phyloP scores from a whole-genome alignment of 2,888 invertebrate species.

The Allacma fusca region DNA sequence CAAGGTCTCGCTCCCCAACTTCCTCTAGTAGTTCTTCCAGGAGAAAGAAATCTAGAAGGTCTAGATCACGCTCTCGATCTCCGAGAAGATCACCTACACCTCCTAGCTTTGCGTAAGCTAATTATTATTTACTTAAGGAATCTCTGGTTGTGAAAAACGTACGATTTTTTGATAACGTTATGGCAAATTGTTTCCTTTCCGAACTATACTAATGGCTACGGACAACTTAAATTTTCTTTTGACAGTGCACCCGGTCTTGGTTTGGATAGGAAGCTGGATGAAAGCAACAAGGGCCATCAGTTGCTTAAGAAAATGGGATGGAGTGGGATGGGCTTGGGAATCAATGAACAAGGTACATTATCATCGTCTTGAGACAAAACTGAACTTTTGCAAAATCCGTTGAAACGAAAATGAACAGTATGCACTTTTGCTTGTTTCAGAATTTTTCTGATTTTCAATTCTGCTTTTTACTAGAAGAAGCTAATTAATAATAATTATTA shows the following conservation, averaged over 20 bases:
- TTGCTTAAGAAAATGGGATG: conserved; percentile 98
- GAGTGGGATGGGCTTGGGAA: conserved; percentile 93
- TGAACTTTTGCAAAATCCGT: too few species aligned
- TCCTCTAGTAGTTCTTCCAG: conserved; percentile 16
- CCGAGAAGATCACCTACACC: conserved; percentile 65
- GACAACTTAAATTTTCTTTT: too few species aligned
- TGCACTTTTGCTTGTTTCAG: too few species aligned
- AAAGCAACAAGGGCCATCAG: conserved; percentile 96
- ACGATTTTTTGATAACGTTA: neutral
- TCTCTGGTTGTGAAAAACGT: neutral
- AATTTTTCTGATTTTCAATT: too few species aligned
- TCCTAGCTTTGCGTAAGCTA: conserved; percentile 60
- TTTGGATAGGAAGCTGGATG: conserved; percentile 67
- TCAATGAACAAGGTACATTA: conserved; percentile 85
- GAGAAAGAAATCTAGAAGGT: conserved; percentile 66
- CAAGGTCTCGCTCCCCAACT: conserved; percentile 53
- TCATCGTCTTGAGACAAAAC: too few species aligned
- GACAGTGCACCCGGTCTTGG: conserved; percentile 54
- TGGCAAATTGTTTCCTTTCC: neutral
- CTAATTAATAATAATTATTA: too few species aligned
- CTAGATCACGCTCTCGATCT: conserved; percentile 66
- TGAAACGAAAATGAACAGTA: too few species aligned
- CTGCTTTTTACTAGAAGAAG: too few species aligned
- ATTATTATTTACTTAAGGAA: neutral
- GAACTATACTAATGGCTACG: neutral